These are phyloP conservation scores for Lepidiolamprologus cunningtoni DNA, from an alignment of 2,113 vertebrate species.

Conservation along the genomic window DNA sequence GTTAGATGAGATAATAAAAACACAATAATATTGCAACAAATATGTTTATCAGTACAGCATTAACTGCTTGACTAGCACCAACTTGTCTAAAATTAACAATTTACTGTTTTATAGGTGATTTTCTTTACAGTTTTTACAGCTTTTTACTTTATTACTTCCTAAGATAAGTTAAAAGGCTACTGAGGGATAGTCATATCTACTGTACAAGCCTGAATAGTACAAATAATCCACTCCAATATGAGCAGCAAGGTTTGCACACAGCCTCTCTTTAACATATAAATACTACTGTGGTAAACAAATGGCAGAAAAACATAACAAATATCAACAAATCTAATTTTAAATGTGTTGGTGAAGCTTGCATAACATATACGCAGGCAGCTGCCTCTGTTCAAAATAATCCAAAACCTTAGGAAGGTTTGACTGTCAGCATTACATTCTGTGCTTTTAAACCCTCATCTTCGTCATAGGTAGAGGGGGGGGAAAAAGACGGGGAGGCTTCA, in stretches of 20 bases:
- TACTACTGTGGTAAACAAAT: neutral
- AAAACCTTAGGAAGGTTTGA: neutral
- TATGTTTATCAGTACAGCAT: neutral
- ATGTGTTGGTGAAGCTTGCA: neutral
- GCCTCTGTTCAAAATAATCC: neutral
- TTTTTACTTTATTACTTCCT: neutral
- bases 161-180: neutral
- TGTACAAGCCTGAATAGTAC: neutral
- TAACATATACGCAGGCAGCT: neutral
- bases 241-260: neutral
- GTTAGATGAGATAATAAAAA: neutral
- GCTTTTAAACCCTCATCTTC: neutral
- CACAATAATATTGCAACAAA: rapidly evolving
- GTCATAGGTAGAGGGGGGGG: neutral
- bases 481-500: neutral
- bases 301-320: neutral
- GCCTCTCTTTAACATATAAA: neutral
- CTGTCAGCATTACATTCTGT: neutral
- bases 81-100: neutral
- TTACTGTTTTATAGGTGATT: neutral
- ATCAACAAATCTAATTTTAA: neutral
- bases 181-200: neutral
- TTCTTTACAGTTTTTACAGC: neutral
- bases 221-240: neutral
- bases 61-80: neutral